Percentiles rank a stretch among this genome's conserved stretches.
Conservation (phyloP, 1,140 invertebrate genomes). For the Diabrotica virgifera region DNA sequence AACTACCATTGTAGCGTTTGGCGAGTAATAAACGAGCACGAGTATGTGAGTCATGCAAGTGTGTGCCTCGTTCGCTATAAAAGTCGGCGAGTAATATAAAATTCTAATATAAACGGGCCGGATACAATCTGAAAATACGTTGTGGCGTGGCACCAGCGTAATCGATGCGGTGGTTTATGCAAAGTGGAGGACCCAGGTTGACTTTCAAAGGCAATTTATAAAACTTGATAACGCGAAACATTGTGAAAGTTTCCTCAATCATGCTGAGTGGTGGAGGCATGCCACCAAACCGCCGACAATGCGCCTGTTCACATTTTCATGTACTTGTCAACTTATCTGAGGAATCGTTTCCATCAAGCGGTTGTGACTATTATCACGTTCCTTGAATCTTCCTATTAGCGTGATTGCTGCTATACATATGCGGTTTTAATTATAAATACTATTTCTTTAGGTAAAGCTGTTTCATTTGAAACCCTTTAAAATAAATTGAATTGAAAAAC, state of each 20-base stretch:
- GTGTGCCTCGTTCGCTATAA: slow-evolving; percentile 35
- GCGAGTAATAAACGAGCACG: slow-evolving; percentile 13
- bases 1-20: neutral
- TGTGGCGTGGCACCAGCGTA: slow-evolving; percentile 38
- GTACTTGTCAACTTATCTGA: slow-evolving; percentile 6
- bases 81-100: slow-evolving; percentile 40
- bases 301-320: slow-evolving; percentile 10
- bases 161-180: slow-evolving; percentile 45
- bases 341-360: neutral
- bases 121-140: slow-evolving; percentile 46
- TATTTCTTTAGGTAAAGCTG: no score
- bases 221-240: slow-evolving; percentile 43
- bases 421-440: no score
- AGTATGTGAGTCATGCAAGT: slow-evolving; percentile 38
- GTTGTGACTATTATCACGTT: no score
- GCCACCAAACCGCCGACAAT: slow-evolving; percentile 10
- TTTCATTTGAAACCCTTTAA: no score
- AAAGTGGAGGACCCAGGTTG: slow-evolving; percentile 44
- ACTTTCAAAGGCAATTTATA: slow-evolving; percentile 44
- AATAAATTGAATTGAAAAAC: no score
- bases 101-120: slow-evolving; percentile 45
- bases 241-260: slow-evolving; percentile 41
- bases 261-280: slow-evolving; percentile 27
- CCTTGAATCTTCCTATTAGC: no score
- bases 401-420: no score